Percentiles rank a stretch among this genome's conserved stretches.
Conservation (phyloP, 2,797 vertebrate species). For the Crypturellus tataupa region DNA sequence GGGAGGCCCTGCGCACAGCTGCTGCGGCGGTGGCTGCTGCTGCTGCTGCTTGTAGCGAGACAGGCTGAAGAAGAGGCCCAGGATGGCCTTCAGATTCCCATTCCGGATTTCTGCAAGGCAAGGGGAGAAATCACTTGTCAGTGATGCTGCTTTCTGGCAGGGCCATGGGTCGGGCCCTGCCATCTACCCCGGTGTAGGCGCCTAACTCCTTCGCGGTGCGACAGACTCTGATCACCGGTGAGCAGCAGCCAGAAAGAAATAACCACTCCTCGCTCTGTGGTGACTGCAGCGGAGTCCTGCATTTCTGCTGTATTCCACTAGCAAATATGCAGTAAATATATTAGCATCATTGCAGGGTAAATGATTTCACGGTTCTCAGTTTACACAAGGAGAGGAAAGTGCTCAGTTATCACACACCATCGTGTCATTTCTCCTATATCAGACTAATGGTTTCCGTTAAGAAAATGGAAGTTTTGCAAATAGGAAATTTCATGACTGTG, state of each 20-base stretch:
- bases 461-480: background rate
- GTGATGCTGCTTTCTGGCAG: background rate
- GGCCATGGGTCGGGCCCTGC: accelerated
- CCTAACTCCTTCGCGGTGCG: background rate
- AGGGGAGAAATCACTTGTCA: slow-evolving; percentile 22
- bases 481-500: background rate
- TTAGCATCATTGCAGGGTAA: background rate
- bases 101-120: slow-evolving; percentile 94
- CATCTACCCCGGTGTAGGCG: accelerated
- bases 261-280: background rate
- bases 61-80: slow-evolving; percentile 98
- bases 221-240: slow-evolving; percentile 24
- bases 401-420: background rate
- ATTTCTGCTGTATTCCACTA: background rate
- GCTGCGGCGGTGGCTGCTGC: slow-evolving; percentile 85
- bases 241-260: slow-evolving; percentile 31
- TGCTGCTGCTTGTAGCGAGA: slow-evolving; percentile 97
- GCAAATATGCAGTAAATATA: background rate
- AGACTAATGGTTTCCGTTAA: background rate
- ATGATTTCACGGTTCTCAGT: background rate
- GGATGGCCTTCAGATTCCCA: slow-evolving; percentile 98
- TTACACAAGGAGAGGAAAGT: background rate
- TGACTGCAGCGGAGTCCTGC: background rate
- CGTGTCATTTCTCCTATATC: background rate
- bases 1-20: slow-evolving; percentile 20